Evolutionary conservation across 2,797 vertebrate genomes (phyloP).

Genomic region (Brotula barbata): DNA sequence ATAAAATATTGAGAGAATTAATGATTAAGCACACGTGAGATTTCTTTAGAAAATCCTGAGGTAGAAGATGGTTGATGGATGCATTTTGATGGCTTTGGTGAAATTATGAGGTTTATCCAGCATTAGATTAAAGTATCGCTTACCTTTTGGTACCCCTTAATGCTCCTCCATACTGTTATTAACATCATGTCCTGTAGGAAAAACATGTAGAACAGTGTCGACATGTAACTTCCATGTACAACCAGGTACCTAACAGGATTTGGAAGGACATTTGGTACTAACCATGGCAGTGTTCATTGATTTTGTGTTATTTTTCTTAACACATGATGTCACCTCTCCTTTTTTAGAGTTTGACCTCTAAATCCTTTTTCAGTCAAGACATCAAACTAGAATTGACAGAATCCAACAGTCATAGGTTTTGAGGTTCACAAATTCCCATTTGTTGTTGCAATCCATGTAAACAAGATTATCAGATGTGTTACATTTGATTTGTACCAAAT

Average conservation of each 20-base stretch:
- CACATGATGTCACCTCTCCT: no score
- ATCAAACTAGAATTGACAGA: not conserved
- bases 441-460: not conserved
- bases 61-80: not conserved
- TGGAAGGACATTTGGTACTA: slow-evolving; percentile 1
- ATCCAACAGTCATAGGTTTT: not conserved
- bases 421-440: not conserved
- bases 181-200: slow-evolving; percentile 55
- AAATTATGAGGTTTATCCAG: not conserved
- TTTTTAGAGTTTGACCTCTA: no score
- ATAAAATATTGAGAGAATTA: no score
- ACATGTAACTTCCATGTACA: slow-evolving; percentile 5
- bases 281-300: slow-evolving; percentile 2
- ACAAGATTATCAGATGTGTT: not conserved
- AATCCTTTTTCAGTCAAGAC: not conserved
- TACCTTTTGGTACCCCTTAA: slow-evolving; percentile 45
- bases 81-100: not conserved
- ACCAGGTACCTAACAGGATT: not conserved
- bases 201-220: slow-evolving; percentile 9
- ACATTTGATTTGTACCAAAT: not conserved
- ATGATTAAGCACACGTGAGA: no score
- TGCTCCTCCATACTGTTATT: slow-evolving; percentile 60
- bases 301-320: no score
- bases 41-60: not conserved
- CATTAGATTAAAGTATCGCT: not conserved